Evolutionary conservation across 2,888 invertebrate genomes (phyloP).

Genomic region (Lacanobia wlatinum): DNA sequence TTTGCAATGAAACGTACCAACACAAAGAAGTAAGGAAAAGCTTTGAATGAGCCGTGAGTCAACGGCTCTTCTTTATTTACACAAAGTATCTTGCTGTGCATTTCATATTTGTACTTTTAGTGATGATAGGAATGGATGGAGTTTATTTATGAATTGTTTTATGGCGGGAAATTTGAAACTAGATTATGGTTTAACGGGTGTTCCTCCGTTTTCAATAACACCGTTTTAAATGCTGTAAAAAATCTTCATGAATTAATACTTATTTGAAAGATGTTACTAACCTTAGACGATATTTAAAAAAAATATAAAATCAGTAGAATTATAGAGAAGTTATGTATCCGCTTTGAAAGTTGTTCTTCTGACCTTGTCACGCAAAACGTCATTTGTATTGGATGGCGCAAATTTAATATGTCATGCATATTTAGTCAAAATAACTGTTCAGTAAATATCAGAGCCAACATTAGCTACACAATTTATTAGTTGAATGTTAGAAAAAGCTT

Average conservation of each 20-base stretch:
- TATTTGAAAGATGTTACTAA: no score
- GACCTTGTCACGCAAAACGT: no score
- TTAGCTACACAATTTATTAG: no score
- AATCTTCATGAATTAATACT: no score
- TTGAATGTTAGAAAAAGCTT: neutral
- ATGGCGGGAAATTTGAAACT: neutral
- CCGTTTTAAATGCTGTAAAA: neutral
- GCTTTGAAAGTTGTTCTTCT: no score
- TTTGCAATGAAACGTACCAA: conserved; percentile 84
- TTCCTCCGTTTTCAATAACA: neutral
- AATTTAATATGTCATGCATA: no score
- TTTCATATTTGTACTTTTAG: conserved; percentile 49
- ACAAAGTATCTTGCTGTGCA: conserved; percentile 57
- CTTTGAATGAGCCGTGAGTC: conserved; percentile 84
- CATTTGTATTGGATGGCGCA: no score
- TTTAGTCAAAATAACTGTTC: no score
- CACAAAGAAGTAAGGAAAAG: conserved; percentile 81
- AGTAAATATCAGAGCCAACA: no score
- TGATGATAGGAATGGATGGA: conserved; percentile 10
- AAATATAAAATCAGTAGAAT: no score
- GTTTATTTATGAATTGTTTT: conserved; percentile 3
- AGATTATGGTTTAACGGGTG: neutral
- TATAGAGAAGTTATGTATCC: no score
- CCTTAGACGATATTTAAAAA: no score
- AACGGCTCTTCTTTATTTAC: conserved; percentile 78